Conservation (phyloP, 2,888 invertebrate genomes). For the Protonemura montana region DNA sequence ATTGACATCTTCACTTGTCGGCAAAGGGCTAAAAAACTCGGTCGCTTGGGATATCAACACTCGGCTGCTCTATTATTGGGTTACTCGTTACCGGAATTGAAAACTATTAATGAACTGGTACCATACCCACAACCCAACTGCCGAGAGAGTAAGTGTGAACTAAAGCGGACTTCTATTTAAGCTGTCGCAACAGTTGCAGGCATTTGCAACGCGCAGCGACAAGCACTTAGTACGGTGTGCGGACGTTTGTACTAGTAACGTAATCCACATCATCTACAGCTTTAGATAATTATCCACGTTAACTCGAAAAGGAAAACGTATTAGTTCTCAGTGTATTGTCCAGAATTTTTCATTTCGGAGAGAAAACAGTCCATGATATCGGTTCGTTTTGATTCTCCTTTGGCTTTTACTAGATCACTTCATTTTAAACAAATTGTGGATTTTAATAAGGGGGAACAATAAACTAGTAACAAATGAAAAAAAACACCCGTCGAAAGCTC, state of each 20-base stretch:
- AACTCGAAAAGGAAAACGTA: neutral
- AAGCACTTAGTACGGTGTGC: neutral
- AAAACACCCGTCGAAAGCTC: constrained; percentile 24
- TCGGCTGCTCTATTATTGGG: neutral
- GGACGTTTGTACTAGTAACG: neutral
- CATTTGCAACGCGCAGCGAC: neutral
- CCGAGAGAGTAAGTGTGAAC: constrained; percentile 7
- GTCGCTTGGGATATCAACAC: neutral
- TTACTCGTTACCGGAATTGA: neutral
- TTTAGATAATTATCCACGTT: neutral
- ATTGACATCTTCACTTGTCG: neutral
- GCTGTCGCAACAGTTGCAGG: neutral
- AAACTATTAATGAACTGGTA: neutral
- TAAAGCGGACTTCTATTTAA: neutral
- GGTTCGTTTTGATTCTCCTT: constrained; percentile 12
- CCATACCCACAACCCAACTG: constrained; percentile 7
- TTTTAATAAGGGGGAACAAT: neutral
- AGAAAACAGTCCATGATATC: neutral
- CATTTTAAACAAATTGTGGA: neutral
- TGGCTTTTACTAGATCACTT: constrained; percentile 12
- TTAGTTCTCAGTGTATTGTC: neutral
- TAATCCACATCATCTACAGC: neutral
- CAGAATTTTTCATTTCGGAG: neutral
- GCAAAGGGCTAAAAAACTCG: neutral
- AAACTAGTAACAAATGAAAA: constrained; percentile 13